A percentile compares a stretch with the other conserved stretches of the same genome.
Conservation (phyloP, 2,888 invertebrate genomes). For the Diaphora mendica region DNA sequence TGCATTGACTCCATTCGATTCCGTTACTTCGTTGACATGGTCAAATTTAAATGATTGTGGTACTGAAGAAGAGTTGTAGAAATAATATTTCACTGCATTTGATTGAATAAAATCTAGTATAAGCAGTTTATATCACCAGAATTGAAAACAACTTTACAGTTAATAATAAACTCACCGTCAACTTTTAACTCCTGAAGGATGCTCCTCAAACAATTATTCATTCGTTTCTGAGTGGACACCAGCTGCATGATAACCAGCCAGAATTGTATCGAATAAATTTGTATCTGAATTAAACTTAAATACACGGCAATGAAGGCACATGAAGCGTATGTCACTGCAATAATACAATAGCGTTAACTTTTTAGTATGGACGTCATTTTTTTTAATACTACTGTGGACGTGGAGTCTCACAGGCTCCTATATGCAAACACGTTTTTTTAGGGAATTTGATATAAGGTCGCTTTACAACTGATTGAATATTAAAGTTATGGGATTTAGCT, state of each 20-base stretch:
- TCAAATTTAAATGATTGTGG: not conserved
- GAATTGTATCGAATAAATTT: not conserved
- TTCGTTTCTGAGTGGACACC: not conserved
- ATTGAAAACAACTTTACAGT: not conserved
- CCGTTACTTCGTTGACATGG: not conserved
- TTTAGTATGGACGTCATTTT: too few species aligned
- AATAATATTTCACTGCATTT: too few species aligned
- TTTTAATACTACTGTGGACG: too few species aligned
- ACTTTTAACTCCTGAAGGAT: not conserved
- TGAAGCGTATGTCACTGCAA: not conserved
- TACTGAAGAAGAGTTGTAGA: not conserved
- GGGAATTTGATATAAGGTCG: not conserved
- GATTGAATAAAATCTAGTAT: too few species aligned
- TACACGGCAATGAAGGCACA: not conserved
- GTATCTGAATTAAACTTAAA: not conserved
- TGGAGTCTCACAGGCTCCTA: too few species aligned
- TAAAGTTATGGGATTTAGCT: not conserved
- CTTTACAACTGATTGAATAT: not conserved
- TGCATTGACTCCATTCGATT: not conserved
- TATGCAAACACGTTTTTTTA: not conserved
- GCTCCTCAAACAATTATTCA: not conserved
- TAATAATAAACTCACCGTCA: not conserved
- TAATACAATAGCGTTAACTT: not conserved
- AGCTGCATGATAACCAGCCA: not conserved
- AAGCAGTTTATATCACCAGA: too few species aligned